Percentiles rank a stretch among this genome's conserved stretches.
Evolutionary conservation across 2,113 vertebrate species (phyloP).

Genomic region (Peromyscus leucopus): DNA sequence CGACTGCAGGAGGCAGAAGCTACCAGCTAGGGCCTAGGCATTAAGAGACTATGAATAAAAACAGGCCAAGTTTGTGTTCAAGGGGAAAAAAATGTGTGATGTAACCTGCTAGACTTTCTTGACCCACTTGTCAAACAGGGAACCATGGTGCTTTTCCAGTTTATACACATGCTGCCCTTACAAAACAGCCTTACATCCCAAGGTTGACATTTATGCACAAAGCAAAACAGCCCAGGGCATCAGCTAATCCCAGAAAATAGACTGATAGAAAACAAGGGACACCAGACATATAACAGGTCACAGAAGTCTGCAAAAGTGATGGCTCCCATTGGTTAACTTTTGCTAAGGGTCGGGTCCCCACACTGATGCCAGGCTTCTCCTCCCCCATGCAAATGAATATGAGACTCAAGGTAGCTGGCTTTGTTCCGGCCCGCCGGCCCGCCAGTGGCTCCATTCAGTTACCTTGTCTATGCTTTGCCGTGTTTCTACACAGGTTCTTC

Average conservation of each 20-base stretch:
- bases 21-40: background rate
- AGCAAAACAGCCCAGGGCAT: slow-evolving; percentile 76
- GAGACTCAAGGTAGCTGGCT: background rate
- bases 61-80: background rate
- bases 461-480: background rate
- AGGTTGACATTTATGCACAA: slow-evolving; percentile 80
- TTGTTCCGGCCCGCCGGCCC: slow-evolving; percentile 2
- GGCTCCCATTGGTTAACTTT: slow-evolving; percentile 57
- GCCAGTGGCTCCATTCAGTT: background rate
- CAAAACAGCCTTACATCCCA: slow-evolving; percentile 77
- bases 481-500: background rate
- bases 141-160: slow-evolving; percentile 21
- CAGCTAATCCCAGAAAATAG: slow-evolving; percentile 77
- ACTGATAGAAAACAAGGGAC: slow-evolving; percentile 68
- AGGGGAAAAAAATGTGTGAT: slow-evolving; percentile 20
- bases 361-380: slow-evolving; percentile 55
- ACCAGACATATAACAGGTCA: slow-evolving; percentile 67
- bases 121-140: slow-evolving; percentile 45
- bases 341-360: slow-evolving; percentile 70
- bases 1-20: background rate
- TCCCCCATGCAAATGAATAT: slow-evolving; percentile 50
- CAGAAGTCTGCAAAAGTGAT: slow-evolving; percentile 66
- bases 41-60: slow-evolving; percentile 30
- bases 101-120: slow-evolving; percentile 50
- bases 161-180: slow-evolving; percentile 68